A percentile compares a stretch with the other conserved stretches of the same genome.
These are phyloP conservation scores for Arizona elegans DNA, from an alignment of 2,113 vertebrate genomes.

Conservation along the genomic window DNA sequence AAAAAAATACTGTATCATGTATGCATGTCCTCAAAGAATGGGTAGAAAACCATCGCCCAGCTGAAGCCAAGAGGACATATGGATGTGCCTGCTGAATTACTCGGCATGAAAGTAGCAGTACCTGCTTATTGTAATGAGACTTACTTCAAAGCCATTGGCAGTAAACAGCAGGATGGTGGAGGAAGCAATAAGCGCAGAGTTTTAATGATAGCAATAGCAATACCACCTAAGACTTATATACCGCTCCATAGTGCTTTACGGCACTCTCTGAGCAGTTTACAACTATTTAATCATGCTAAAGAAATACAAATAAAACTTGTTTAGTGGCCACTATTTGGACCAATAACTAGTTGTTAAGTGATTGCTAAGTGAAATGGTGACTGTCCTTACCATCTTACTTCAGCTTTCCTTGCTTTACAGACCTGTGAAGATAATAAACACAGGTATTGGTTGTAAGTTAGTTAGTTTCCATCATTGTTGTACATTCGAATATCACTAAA, in stretches of 20 bases:
- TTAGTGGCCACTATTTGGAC: background rate
- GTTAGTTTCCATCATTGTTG: background rate
- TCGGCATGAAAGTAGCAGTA: background rate
- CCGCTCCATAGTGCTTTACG: background rate
- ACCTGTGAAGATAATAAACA: background rate
- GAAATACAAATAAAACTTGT: background rate
- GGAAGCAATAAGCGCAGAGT: background rate
- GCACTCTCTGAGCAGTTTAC: background rate
- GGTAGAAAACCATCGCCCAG: background rate
- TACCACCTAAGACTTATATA: background rate
- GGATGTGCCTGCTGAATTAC: background rate
- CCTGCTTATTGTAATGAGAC: background rate
- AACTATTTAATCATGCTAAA: background rate
- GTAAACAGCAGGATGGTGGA: background rate
- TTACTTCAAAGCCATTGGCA: background rate
- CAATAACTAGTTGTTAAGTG: background rate
- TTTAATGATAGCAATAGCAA: background rate
- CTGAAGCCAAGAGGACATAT: background rate
- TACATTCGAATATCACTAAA: background rate
- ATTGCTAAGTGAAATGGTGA: background rate
- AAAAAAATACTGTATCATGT: background rate
- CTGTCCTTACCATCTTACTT: background rate
- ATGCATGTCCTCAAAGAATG: background rate
- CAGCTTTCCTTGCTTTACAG: background rate
- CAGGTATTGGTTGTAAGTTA: background rate